Base-by-base conservation (phyloP, 2,888 invertebrate genomes). In the Drosophila cracens region DNA sequence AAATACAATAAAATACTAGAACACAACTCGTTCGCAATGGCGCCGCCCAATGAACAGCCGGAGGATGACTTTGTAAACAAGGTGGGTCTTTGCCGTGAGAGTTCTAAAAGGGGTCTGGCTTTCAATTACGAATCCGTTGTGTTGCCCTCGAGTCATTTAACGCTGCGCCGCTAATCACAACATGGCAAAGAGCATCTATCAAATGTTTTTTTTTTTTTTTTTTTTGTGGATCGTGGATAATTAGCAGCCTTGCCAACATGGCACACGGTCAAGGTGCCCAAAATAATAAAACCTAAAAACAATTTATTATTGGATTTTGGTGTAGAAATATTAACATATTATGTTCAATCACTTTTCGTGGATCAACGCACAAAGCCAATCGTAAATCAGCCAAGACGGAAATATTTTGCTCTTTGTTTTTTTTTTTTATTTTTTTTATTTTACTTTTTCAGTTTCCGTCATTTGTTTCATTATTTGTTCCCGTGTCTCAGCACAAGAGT, bases 11-110 rank as follows among this genome's bases (percentile, higher is more conserved):
- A 25, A 8, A 7, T 4, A 8, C 16, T 16, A 4, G 13, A 29
- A 11, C 16, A n/a, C 27, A 70, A 36, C 16, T 36, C 27, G 6
- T 53, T n/a, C 27, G 61, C 27, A 51, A 84, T 82, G 84, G 57
- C 82, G 56, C 82, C 84, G 33, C 79, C 85, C 49, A 76, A 56
- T 36, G 81, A 84, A 13, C 88, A 89, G 34, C 76, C 84, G 1
- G 91, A 91, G 56, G 90, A 91, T 64, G 91, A 91, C 61, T 57
- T 90, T 65, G 76, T 66, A 16, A 78, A 71, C 68, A 87, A 90
- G 84, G 91, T 91, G 70, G 74, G 90, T 77, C 29, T 36, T 54
- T 10, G 36, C 16, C 4, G 25, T 8, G 46, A 16, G 11, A 7
- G 34, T 33, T 52, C 36, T 56, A 21, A 53, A 48, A 29, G 4